These are phyloP conservation scores for Phaethon lepturus DNA, from an alignment of 2,113 vertebrate genomes.

Conservation along the genomic window DNA sequence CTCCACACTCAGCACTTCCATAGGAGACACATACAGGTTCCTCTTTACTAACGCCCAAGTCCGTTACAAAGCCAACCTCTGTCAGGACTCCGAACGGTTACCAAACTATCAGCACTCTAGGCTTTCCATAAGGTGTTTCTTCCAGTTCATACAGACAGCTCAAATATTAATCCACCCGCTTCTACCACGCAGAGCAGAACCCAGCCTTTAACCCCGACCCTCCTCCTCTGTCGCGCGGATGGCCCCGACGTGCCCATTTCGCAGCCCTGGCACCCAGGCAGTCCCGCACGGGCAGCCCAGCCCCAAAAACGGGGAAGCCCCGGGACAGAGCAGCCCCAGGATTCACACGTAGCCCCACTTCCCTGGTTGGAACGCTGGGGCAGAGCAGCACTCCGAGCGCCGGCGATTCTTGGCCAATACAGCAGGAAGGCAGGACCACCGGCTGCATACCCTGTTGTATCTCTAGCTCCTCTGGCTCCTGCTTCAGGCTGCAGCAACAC, in stretches of 20 bases:
- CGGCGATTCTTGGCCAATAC: rapidly evolving
- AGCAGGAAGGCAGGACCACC: not conserved
- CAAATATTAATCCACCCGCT: rapidly evolving
- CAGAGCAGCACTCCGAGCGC: not conserved
- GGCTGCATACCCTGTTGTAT: rapidly evolving
- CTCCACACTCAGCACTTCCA: conserved; percentile 21
- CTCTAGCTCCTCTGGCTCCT: not conserved
- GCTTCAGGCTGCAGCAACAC: not conserved
- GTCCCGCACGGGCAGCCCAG: not conserved
- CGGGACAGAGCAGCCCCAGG: not conserved
- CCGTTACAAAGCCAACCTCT: not conserved
- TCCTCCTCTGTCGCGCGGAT: too few relatives aligned
- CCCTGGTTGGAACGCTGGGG: not conserved
- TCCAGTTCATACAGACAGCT: not conserved
- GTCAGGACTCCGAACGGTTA: not conserved
- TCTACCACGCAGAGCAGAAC: not conserved
- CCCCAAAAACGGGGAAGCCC: rapidly evolving
- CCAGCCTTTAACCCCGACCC: not conserved
- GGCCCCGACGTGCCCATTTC: rapidly evolving
- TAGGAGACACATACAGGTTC: not conserved
- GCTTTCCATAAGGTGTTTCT: not conserved
- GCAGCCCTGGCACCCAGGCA: not conserved
- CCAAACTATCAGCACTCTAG: not conserved
- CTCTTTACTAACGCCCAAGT: not conserved
- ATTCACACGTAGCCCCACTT: not conserved